Conservation (phyloP, 2,113 vertebrate species). For the Pedetes capensis region DNA sequence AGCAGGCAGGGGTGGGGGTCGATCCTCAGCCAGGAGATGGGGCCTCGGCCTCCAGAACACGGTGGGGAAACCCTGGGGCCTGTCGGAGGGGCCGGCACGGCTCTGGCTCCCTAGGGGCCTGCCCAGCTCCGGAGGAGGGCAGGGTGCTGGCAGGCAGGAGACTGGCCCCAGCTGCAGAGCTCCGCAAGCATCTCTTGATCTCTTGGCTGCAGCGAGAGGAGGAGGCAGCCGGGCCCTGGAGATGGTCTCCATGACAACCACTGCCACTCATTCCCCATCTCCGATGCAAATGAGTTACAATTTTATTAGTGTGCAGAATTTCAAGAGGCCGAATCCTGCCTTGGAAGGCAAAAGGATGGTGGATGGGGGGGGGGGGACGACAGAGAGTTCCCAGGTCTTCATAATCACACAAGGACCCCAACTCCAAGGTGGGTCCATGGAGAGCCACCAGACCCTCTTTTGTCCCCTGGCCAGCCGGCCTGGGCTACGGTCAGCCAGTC, state of each 20-base stretch:
- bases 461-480: not conserved
- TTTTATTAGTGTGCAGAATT: conserved; percentile 90
- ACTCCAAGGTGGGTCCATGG: not conserved
- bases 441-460: not conserved
- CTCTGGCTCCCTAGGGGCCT: not conserved
- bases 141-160: not conserved
- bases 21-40: not conserved
- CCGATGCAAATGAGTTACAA: conserved; percentile 88
- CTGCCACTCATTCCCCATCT: conserved; percentile 87
- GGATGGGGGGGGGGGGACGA: fast-evolving
- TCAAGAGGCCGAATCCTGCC: conserved; percentile 80
- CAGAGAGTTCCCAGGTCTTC: conserved; percentile 14
- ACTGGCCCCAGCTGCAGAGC: conserved; percentile 61
- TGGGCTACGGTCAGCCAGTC: not conserved
- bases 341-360: conserved; percentile 37
- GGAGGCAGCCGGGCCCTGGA: conserved; percentile 81
- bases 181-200: conserved; percentile 69
- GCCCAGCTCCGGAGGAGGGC: not conserved
- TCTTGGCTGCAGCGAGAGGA: conserved; percentile 72
- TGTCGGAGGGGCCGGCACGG: fast-evolving
- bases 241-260: conserved; percentile 87
- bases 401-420: not conserved
- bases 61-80: fast-evolving
- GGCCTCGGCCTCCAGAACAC: not conserved
- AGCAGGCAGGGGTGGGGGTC: not conserved